Evolutionary conservation across 2,797 vertebrate species (phyloP).

Genomic region (Neomorphus geoffroyi): DNA sequence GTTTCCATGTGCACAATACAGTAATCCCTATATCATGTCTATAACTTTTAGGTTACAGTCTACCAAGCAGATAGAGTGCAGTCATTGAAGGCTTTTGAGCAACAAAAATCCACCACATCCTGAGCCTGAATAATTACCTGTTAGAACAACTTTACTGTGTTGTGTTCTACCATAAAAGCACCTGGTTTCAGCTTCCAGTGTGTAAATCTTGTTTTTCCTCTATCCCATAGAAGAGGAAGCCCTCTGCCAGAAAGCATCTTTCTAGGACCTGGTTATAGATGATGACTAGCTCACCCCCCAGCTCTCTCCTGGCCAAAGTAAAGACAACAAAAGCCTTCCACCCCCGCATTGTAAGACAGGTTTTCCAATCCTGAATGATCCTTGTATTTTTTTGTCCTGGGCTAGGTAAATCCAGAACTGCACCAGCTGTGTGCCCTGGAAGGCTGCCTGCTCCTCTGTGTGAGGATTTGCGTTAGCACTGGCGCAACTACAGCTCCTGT

Average conservation of each 20-base stretch:
- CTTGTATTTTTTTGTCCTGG: background rate
- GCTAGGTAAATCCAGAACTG: background rate
- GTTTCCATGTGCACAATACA: background rate
- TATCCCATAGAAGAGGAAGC: background rate
- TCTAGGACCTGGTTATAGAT: background rate
- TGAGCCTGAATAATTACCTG: background rate
- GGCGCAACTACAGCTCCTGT: background rate
- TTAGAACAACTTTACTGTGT: background rate
- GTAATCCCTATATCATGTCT: background rate
- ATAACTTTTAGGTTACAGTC: background rate
- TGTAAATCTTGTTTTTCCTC: background rate
- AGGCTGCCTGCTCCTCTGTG: background rate
- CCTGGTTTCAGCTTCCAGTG: background rate
- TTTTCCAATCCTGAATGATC: background rate
- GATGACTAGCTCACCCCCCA: background rate
- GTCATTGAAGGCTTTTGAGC: background rate
- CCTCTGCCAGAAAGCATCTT: background rate
- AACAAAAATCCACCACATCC: background rate
- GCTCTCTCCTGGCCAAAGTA: background rate
- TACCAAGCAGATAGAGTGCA: background rate
- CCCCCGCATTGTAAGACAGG: fast-evolving
- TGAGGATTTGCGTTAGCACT: background rate
- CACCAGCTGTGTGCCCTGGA: background rate
- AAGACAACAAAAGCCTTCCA: background rate
- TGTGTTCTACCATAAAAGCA: background rate